phyloP scores from a whole-genome alignment of 2,113 vertebrate genomes.

The Eulemur rufifrons region DNA sequence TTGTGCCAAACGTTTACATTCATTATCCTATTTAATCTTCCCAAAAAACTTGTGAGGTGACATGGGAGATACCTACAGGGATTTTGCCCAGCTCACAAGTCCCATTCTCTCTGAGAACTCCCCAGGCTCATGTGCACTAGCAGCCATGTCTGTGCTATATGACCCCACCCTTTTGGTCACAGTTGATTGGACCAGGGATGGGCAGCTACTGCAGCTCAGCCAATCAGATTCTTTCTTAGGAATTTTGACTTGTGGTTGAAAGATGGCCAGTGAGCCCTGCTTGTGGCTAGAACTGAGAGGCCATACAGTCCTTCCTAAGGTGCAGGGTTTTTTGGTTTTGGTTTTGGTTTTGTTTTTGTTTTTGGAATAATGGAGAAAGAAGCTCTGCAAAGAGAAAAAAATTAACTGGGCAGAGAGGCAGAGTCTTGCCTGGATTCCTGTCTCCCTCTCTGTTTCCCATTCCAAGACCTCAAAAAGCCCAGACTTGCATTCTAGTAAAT shows the following conservation, averaged over 20 bases:
- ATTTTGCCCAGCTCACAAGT: not conserved
- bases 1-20: not conserved
- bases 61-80: not conserved
- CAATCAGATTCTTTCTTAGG: not conserved
- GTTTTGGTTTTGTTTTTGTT: not conserved
- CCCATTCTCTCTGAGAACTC: not conserved
- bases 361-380: not conserved
- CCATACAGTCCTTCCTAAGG: not conserved
- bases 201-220: not conserved
- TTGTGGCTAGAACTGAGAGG: not conserved
- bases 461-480: not conserved
- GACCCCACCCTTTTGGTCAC: not conserved
- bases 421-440: not conserved
- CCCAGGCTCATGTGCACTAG: not conserved
- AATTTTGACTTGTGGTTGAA: not conserved
- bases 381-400: not conserved
- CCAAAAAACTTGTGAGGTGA: not conserved
- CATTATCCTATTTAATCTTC: not conserved
- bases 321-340: not conserved
- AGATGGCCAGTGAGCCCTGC: not conserved
- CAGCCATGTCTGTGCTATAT: not conserved
- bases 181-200: not conserved
- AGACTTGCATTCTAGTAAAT: not conserved
- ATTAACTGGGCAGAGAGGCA: not conserved
- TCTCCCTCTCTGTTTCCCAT: not conserved